A percentile compares a stretch with the other conserved stretches of the same genome.
phyloP scores from a whole-genome alignment of 2,888 invertebrate genomes.

The Habroteleia sp. region DNA sequence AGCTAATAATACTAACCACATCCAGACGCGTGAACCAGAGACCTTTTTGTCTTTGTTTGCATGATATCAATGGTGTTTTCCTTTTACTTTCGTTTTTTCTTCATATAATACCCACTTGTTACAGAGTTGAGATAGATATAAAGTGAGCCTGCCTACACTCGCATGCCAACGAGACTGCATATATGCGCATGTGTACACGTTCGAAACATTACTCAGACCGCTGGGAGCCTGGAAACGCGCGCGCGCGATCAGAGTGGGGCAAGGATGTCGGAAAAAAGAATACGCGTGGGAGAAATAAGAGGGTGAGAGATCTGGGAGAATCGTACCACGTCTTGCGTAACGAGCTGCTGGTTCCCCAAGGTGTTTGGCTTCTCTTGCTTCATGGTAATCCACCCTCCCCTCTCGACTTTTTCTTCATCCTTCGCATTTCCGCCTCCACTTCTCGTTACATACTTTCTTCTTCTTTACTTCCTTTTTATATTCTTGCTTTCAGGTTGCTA shows the following conservation, averaged over 20 bases:
- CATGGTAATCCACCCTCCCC: constrained; percentile 8
- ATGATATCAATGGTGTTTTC: constrained; percentile 29
- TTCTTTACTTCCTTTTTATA: constrained; percentile 35
- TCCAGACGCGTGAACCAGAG: background rate
- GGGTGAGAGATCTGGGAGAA: constrained; percentile 69
- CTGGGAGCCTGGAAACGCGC: constrained; percentile 68
- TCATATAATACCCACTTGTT: constrained; percentile 78
- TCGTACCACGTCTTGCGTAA: constrained; percentile 78
- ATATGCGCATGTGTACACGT: constrained; percentile 38
- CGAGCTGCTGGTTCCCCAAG: constrained; percentile 80
- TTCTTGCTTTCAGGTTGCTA: constrained; percentile 34
- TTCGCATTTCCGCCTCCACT: constrained; percentile 61
- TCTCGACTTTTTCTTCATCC: constrained; percentile 21
- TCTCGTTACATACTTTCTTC: constrained; percentile 63
- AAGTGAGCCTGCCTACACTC: constrained; percentile 21
- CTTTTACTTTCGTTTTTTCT: constrained; percentile 41
- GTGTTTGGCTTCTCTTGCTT: constrained; percentile 73
- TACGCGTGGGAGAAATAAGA: constrained; percentile 33
- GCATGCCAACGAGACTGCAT: constrained; percentile 34
- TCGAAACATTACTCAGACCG: constrained; percentile 74
- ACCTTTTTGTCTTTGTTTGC: constrained; percentile 12
- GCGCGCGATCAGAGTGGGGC: constrained; percentile 57
- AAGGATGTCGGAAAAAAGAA: constrained; percentile 51
- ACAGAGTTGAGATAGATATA: constrained; percentile 73
- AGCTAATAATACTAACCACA: constrained; percentile 3